Evolutionary conservation across 1,140 invertebrate species (phyloP).

Genomic region (Lepidurus packardi): DNA sequence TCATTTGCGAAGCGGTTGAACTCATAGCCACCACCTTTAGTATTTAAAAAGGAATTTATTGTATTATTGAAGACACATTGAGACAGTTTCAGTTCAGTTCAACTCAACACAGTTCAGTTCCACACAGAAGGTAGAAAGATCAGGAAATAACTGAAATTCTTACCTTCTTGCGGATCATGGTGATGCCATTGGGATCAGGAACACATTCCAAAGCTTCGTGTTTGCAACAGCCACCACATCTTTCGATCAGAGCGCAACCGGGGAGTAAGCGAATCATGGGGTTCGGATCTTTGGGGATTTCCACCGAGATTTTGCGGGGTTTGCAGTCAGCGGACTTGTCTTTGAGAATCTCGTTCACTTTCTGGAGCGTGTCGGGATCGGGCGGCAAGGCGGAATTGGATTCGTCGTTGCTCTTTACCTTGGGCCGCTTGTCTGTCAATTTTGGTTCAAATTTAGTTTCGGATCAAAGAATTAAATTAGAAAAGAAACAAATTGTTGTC

Average conservation of each 20-base stretch:
- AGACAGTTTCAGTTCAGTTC: no score
- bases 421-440: not conserved
- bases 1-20: not conserved
- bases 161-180: constrained; percentile 32
- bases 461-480: no score
- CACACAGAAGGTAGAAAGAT: not conserved
- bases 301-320: constrained; percentile 31
- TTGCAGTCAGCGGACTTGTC: constrained; percentile 32
- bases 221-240: constrained; percentile 34
- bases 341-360: constrained; percentile 29
- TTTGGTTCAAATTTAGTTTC: no score
- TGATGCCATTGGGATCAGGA: constrained; percentile 29
- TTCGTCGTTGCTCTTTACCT: not conserved
- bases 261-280: constrained; percentile 26
- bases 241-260: constrained; percentile 27
- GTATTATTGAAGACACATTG: no score
- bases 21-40: constrained; percentile 26
- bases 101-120: no score
- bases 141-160: not conserved
- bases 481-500: no score
- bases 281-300: constrained; percentile 32
- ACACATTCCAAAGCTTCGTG: constrained; percentile 32
- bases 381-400: constrained; percentile 10
- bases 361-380: constrained; percentile 21
- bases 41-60: no score